Evolutionary conservation across 2,113 vertebrate genomes (phyloP), one percentile per base, ranked within the genome.

Genomic region (Python bivittatus): DNA sequence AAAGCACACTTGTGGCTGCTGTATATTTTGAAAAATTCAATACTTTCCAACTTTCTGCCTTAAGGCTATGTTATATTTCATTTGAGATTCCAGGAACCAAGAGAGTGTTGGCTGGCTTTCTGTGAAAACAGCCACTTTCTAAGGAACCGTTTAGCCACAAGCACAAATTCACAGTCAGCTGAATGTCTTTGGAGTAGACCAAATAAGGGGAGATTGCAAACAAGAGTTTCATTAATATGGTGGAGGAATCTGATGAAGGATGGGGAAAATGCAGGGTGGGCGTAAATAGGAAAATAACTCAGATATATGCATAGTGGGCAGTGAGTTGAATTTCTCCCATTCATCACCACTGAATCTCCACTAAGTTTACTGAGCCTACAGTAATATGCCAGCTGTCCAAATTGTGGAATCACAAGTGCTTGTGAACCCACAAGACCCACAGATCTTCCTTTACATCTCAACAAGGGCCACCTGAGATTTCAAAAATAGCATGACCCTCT

Each of bases 211-310:
- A 94, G 95, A 93, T 93, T 93, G 6, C 7, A 91, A 96, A 98
- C 96, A 98, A 97, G 97, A 96, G 88, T 60, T 96, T 94, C 97
- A 96, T 98, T 98, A 96, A 97, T 72, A 90, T 29, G 15, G 3
- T 17, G 22, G 3, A 2, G 4, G 48, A 23, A 9, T 15, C 27
- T 56, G 91, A 64, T 27, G 61, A 44, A 4, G 64, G 29, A 42
- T 38, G 53, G 93, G 91, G 2, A 61, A 85, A 88, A 84, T 12
- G 94, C 95, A 95, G 89, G 64, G 86, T 93, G 96, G 94, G 3
- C 91, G 94, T 94, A 95, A 97, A 94, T 95, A 94, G 94, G 90
- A 95, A 92, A 89, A 93, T 92, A 93, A 88, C 33, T 54, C 93
- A 2, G 27, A 95, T 92, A 42, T 33, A 27, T 44, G 33, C 11